Evolutionary conservation across 1,140 invertebrate genomes (phyloP), one percentile per base, ranked within the genome.

Genomic region (Solenopsis invicta): DNA sequence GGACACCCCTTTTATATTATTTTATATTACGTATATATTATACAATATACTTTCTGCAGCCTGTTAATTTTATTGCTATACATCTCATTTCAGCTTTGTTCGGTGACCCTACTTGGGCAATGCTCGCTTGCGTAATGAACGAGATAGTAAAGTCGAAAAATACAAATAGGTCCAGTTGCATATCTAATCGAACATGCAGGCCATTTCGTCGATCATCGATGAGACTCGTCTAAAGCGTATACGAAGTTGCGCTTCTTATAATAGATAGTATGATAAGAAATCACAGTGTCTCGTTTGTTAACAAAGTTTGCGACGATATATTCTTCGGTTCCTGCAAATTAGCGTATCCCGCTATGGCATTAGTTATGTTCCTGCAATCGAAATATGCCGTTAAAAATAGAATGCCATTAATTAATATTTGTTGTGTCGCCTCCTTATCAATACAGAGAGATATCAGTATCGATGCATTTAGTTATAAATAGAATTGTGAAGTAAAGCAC

Each of bases 61-160:
- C 13, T 69, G 24, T 24, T n/a, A 16, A 74, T 74, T 74, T 82
- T 74, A 82, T 82, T 61, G 69, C n/a, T 81, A 69, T 59, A 61
- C 52, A 2, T 56, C 45, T n/a, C 37, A 48, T 34, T 75, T 75
- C 9, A 18, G 13, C 13, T 37, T 62, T 29, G 69, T 75, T 75
- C 34, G 69, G 80, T 61, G 18, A 84, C n/a, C 41, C 54, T 74
- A 84, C 29, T 56, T 21, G 13, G 52, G n/a, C 54, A 59, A 78
- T 72, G 76, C 61, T 89, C 69, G 69, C 52, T 76, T 86, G 64
- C 82, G 75, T 41, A 76, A 50, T 62, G 87, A 87, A 90, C 90
- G 86, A 88, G 86, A 85, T 90, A 86, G 81, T 86, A 90, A 90
- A 90, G 82, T 90, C 89, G 87, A 90, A 90, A 90, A 90, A 91